Evolutionary conservation across 1,140 invertebrate species (phyloP), one percentile per base, ranked within the genome.

Genomic region (Ceratina australensis): DNA sequence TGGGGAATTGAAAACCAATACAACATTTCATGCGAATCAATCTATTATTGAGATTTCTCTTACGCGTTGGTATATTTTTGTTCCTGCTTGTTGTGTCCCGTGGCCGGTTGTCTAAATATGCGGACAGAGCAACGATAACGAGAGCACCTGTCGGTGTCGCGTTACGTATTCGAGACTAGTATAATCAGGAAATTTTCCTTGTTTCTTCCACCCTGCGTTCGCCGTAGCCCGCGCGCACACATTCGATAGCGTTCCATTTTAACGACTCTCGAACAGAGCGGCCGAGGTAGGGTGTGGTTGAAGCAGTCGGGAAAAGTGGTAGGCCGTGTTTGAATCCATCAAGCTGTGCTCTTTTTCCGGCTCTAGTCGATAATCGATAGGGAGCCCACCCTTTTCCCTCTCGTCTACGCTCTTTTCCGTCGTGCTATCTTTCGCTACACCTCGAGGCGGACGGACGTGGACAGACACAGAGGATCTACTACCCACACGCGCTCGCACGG

Each of bases 321-420:
- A 82, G 84, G 80, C 83, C 80, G 80, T 86, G 84, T 85, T 82
- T 82, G 83, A 86, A 85, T 86, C 84, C 83, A 85, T 86, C 83
- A 80, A 85, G 84, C 83, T 63, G 69, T 80, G 80, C 76, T 85
- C 83, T 86, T 86, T 85, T 86, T 83, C 83, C 80, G 61, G 50
- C 74, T 78, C 52, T 47, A 78, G 72, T 82, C 84, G 83, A 86
- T 86, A 86, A 84, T 86, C 84, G 83, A 86, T 86, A 82, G 76
- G 50, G 56, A 72, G 56, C 52, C 42, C 54, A 26, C 15, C 10
- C 20, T 26, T 1, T 12, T 71, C 42, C 60, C 49, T 0, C n/a
- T n/a, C n/a, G n/a, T n/a, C 33, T 13, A 33, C 26, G 59, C 24
- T 75, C 56, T 49, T 50, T 56, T 33, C 49, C 52, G 24, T 52